phyloP scores from a whole-genome alignment of 92 coral and sea anemone genomes.

The Anthopleura xanthogrammica region DNA sequence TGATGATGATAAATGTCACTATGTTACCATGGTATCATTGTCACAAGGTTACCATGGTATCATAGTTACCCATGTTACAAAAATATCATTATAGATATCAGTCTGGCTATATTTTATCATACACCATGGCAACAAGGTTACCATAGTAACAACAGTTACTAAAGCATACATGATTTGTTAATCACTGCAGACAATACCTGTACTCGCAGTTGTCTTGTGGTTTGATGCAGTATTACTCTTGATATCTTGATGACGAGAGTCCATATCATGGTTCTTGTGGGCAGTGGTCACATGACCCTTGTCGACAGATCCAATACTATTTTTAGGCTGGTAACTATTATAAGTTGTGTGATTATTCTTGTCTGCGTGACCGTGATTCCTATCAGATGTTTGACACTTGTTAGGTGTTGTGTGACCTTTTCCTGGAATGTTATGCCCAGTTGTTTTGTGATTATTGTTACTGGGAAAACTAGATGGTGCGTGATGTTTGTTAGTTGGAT shows the following conservation, averaged over 20 bases:
- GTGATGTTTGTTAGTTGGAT: conserved; percentile 8
- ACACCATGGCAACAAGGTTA: too few species aligned
- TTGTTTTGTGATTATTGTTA: not conserved
- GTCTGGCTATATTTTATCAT: not conserved
- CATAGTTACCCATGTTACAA: too few species aligned
- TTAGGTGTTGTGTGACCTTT: conserved; percentile 15
- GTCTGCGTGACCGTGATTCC: not conserved
- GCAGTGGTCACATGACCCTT: not conserved
- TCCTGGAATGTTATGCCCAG: not conserved
- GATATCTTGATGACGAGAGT: not conserved
- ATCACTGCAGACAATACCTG: not conserved
- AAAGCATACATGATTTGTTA: too few species aligned
- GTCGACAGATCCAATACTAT: not conserved
- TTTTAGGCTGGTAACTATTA: not conserved
- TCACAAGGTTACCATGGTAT: too few species aligned
- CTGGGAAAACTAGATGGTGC: conserved; percentile 6
- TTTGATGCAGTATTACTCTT: not conserved
- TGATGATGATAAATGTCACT: too few species aligned
- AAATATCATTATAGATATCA: too few species aligned
- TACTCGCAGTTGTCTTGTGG: not conserved
- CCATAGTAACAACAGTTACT: too few species aligned
- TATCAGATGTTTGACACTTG: not conserved
- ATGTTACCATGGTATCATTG: too few species aligned
- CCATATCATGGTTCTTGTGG: not conserved
- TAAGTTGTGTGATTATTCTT: not conserved